Conservation (phyloP, 2,113 vertebrate genomes). For the Gavia stellata region DNA sequence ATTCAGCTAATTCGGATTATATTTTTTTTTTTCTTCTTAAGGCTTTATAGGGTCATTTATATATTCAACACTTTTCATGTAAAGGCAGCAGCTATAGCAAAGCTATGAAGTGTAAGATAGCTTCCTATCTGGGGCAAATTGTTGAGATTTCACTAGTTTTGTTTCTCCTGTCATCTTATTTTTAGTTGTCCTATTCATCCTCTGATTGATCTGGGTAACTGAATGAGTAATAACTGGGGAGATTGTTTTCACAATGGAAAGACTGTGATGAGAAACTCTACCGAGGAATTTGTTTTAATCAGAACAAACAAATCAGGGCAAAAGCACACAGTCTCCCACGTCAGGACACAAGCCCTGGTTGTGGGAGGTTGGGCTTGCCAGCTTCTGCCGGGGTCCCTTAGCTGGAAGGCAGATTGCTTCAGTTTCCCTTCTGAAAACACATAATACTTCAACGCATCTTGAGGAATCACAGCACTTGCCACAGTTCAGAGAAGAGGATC, state of each 20-base stretch:
- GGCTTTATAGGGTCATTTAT: not conserved
- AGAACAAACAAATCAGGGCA: not conserved
- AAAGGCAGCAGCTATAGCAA: not conserved
- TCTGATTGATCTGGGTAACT: not conserved
- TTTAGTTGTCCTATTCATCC: not conserved
- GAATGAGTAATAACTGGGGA: not conserved
- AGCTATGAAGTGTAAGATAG: not conserved
- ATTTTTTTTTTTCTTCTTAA: not conserved
- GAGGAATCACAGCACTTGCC: not conserved
- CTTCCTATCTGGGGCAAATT: not conserved
- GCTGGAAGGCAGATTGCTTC: not conserved
- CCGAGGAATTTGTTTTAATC: not conserved
- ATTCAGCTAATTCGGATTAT: not conserved
- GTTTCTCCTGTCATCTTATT: not conserved
- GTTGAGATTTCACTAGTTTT: not conserved
- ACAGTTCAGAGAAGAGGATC: not conserved
- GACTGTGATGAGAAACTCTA: not conserved
- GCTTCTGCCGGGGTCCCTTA: not conserved
- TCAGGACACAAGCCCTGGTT: not conserved
- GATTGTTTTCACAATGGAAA: not conserved
- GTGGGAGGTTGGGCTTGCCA: not conserved
- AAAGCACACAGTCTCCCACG: accelerated
- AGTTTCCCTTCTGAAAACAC: not conserved
- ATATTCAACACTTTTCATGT: not conserved
- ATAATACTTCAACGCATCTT: not conserved